These are phyloP conservation scores for Amblyjoppa fuscipennis DNA, from an alignment of 2,888 invertebrate genomes.

Conservation along the genomic window DNA sequence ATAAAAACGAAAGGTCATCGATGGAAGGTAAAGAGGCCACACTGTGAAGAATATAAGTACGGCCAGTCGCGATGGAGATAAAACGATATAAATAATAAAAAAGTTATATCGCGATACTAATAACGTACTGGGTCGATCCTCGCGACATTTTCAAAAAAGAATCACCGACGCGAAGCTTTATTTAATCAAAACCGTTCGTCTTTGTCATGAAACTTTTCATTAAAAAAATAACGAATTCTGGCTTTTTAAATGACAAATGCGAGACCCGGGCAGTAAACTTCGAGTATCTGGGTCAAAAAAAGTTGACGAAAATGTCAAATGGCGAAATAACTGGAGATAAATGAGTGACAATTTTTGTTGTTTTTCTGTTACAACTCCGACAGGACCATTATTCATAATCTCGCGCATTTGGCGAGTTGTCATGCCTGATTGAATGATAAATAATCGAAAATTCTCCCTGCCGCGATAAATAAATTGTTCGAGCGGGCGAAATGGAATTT, in stretches of 20 bases:
- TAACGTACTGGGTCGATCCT: neutral
- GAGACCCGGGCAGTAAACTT: neutral
- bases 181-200: neutral
- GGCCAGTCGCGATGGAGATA: neutral
- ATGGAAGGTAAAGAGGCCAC: neutral
- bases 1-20: conserved; percentile 3
- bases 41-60: neutral
- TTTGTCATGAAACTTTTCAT: neutral
- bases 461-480: neutral
- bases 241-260: neutral
- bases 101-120: neutral
- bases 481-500: neutral
- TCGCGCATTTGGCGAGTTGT: neutral
- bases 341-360: neutral
- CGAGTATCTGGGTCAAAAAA: neutral
- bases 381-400: neutral
- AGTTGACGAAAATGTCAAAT: neutral
- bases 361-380: neutral
- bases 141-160: neutral
- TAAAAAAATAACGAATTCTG: neutral
- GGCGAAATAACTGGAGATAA: neutral
- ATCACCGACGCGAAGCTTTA: neutral
- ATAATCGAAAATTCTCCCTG: neutral
- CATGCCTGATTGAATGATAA: neutral
- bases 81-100: neutral